Evolutionary conservation across 2,113 vertebrate species (phyloP).

Genomic region (Amphiprion ocellaris): DNA sequence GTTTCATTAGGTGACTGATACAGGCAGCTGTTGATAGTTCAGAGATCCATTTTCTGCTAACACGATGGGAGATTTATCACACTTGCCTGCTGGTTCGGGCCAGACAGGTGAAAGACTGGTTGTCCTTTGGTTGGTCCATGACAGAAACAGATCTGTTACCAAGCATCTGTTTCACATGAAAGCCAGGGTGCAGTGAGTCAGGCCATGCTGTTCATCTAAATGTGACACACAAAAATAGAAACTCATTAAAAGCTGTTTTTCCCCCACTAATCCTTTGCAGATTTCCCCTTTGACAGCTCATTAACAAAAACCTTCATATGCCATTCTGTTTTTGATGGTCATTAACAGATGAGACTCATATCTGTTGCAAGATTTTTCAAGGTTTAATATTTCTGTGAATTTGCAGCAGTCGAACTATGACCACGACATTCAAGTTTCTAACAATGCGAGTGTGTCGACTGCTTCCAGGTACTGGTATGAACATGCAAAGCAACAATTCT

Average conservation of each 20-base stretch:
- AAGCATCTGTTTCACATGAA: constrained; percentile 50
- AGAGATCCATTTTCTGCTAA: background rate
- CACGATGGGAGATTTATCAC: background rate
- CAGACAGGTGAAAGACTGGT: constrained; percentile 25
- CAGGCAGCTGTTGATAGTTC: background rate
- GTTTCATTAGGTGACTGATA: background rate
- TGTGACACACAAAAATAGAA: constrained; percentile 61
- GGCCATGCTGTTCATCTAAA: constrained; percentile 50
- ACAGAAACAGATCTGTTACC: constrained; percentile 39
- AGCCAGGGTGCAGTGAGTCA: constrained; percentile 24
- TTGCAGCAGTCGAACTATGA: background rate
- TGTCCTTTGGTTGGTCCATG: constrained; percentile 3
- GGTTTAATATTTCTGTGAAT: constrained; percentile 2
- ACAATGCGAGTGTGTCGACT: no score
- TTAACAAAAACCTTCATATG: constrained; percentile 23
- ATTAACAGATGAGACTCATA: constrained; percentile 14
- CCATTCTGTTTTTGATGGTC: constrained; percentile 27
- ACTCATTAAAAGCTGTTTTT: constrained; percentile 60
- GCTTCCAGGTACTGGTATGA: background rate
- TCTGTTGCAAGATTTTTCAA: constrained; percentile 3
- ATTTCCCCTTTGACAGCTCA: constrained; percentile 55
- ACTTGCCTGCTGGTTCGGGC: background rate
- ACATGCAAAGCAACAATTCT: background rate
- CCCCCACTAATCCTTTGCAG: constrained; percentile 50
- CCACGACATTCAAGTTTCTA: no score